A percentile compares a stretch with the other conserved stretches of the same genome.
These are phyloP conservation scores for Bradypodion pumilum DNA, from an alignment of 2,797 vertebrate species.

Conservation along the genomic window DNA sequence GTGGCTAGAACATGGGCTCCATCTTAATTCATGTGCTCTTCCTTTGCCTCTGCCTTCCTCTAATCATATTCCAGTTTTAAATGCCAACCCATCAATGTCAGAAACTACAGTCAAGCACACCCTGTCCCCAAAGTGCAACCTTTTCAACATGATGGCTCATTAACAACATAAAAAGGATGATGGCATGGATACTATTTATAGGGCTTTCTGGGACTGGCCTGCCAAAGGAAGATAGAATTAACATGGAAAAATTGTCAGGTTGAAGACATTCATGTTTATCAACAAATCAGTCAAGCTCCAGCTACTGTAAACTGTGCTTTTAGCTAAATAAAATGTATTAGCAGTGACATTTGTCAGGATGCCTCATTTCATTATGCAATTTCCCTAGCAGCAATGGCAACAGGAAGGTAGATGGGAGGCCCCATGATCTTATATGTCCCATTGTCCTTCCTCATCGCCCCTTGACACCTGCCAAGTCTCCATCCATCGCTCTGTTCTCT, in stretches of 20 bases:
- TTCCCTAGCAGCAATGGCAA: conserved; percentile 43
- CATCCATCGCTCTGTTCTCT: conserved; percentile 52
- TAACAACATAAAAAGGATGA: conserved; percentile 82
- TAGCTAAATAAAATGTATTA: conserved; percentile 76
- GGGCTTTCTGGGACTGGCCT: conserved; percentile 75
- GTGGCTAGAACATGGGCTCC: not conserved
- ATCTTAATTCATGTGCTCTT: not conserved
- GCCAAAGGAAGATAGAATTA: conserved; percentile 81
- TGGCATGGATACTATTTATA: conserved; percentile 81
- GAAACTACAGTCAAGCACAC: conserved; percentile 78
- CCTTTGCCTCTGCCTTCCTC: conserved; percentile 38
- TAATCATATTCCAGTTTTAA: conserved; percentile 70
- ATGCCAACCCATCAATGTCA: conserved; percentile 77
- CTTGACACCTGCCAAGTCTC: conserved; percentile 65
- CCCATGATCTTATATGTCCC: conserved; percentile 35
- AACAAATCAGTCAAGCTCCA: conserved; percentile 83
- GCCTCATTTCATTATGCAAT: conserved; percentile 52
- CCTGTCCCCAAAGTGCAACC: conserved; percentile 78
- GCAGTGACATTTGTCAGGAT: conserved; percentile 71
- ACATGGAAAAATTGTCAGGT: conserved; percentile 81
- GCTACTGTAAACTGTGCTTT: conserved; percentile 79
- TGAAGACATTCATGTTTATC: conserved; percentile 84
- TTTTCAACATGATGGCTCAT: conserved; percentile 80
- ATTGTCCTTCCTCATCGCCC: not conserved
- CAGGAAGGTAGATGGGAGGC: conserved; percentile 42